These are phyloP conservation scores for Cremastinae sp. DNA, from an alignment of 2,888 invertebrate species.

Conservation along the genomic window DNA sequence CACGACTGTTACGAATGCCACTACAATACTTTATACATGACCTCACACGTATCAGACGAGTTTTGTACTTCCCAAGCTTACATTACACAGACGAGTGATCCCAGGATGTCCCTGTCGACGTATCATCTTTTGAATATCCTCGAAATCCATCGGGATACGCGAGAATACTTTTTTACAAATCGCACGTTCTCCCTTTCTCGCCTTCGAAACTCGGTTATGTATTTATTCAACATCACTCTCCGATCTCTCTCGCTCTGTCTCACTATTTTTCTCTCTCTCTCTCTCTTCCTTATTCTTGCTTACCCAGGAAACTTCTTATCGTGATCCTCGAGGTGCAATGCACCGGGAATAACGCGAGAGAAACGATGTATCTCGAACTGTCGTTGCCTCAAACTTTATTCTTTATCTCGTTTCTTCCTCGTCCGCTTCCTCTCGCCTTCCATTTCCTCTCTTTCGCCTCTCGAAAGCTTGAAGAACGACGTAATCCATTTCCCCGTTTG, in stretches of 20 bases:
- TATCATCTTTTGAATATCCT: constrained; percentile 6
- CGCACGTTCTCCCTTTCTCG: background rate
- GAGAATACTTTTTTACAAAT: constrained; percentile 1
- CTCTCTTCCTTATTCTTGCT: constrained; percentile 80
- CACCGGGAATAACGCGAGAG: constrained; percentile 29
- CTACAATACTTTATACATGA: constrained; percentile 1
- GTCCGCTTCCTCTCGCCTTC: constrained; percentile 3
- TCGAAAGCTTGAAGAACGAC: constrained; percentile 10
- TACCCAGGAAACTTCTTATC: constrained; percentile 74
- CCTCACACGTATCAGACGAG: constrained; percentile 9
- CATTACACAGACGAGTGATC: background rate
- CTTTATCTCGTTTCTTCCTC: constrained; percentile 9
- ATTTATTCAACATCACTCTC: constrained; percentile 12
- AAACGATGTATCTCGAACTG: constrained; percentile 59
- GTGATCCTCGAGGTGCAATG: constrained; percentile 47
- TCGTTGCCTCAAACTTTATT: constrained; percentile 54
- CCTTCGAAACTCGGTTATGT: background rate
- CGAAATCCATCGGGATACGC: constrained; percentile 30
- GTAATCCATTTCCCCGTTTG: constrained; percentile 26
- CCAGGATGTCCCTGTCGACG: background rate
- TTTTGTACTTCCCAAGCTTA: constrained; percentile 16
- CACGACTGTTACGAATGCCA: constrained; percentile 46
- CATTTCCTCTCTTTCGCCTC: constrained; percentile 10
- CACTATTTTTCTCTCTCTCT: too few relatives aligned
- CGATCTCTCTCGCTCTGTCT: constrained; percentile 64